phyloP scores from a whole-genome alignment of 2,888 invertebrate species.

The Rhopalosiphum nymphaeae region DNA sequence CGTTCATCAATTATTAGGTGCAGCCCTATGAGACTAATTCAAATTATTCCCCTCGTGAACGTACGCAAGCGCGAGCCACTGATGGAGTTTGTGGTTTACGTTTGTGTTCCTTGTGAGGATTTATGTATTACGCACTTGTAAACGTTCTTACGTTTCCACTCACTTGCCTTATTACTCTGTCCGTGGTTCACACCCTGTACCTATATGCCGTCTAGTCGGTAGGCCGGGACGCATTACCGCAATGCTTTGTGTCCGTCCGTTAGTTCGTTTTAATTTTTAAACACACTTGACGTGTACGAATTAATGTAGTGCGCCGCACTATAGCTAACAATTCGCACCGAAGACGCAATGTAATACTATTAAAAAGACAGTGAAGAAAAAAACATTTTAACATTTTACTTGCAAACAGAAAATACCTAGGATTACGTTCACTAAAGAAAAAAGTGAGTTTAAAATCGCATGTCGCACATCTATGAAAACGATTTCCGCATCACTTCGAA shows the following conservation, averaged over 20 bases:
- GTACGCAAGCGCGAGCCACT: neutral
- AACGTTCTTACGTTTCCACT: slow-evolving; percentile 43
- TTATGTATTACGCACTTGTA: slow-evolving; percentile 37
- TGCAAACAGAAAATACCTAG: neutral
- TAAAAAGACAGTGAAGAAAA: neutral
- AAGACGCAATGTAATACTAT: neutral
- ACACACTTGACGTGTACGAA: neutral
- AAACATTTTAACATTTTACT: neutral
- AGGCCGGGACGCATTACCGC: neutral
- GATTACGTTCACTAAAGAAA: neutral
- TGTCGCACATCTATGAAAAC: neutral
- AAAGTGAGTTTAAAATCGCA: neutral
- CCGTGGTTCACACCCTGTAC: neutral
- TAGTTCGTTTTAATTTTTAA: slow-evolving; percentile 38
- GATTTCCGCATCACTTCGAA: neutral
- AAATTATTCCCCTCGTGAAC: slow-evolving; percentile 14
- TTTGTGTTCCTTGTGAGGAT: slow-evolving; percentile 35
- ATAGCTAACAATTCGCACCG: neutral
- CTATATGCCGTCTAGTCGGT: neutral
- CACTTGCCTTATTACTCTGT: slow-evolving; percentile 9
- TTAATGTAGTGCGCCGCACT: neutral
- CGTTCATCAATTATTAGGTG: slow-evolving; percentile 36
- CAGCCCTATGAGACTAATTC: slow-evolving; percentile 8
- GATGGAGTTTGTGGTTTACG: slow-evolving; percentile 49
- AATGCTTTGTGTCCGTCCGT: neutral